phyloP scores from a whole-genome alignment of 2,888 invertebrate species.

The Noctua janthina region DNA sequence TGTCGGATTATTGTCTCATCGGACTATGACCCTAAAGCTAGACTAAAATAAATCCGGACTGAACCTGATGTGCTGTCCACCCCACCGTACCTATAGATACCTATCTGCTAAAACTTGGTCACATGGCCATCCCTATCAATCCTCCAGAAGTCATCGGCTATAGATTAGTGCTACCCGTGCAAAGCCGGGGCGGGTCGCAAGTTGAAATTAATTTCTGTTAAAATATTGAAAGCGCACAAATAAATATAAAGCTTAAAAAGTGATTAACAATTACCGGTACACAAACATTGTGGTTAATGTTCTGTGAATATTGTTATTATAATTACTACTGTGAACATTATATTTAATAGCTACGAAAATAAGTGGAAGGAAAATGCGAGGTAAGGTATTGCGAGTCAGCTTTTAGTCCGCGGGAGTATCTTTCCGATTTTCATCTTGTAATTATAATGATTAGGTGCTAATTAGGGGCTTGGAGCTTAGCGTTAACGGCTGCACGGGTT shows the following conservation, averaged over 20 bases:
- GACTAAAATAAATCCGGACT: neutral
- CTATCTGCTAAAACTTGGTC: neutral
- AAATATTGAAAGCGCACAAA: neutral
- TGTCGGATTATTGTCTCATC: neutral
- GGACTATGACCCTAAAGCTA: neutral
- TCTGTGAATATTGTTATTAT: conserved; percentile 31
- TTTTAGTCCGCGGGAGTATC: neutral
- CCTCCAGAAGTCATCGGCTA: neutral
- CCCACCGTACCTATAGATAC: neutral
- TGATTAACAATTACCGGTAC: conserved; percentile 22
- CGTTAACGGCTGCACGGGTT: neutral
- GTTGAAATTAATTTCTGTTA: neutral
- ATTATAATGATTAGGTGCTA: neutral
- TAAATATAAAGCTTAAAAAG: conserved; percentile 20
- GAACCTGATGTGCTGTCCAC: neutral
- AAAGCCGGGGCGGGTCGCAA: neutral
- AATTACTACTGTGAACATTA: conserved; percentile 16
- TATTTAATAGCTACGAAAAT: conserved; percentile 15
- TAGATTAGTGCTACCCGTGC: neutral
- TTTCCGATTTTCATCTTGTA: neutral
- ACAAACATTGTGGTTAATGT: conserved; percentile 21
- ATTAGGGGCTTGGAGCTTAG: no score
- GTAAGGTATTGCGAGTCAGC: neutral
- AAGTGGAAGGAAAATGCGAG: neutral
- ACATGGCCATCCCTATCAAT: neutral